These are phyloP conservation scores for Jordanella pulchra DNA, from an alignment of 2,797 vertebrate species.

Conservation along the genomic window DNA sequence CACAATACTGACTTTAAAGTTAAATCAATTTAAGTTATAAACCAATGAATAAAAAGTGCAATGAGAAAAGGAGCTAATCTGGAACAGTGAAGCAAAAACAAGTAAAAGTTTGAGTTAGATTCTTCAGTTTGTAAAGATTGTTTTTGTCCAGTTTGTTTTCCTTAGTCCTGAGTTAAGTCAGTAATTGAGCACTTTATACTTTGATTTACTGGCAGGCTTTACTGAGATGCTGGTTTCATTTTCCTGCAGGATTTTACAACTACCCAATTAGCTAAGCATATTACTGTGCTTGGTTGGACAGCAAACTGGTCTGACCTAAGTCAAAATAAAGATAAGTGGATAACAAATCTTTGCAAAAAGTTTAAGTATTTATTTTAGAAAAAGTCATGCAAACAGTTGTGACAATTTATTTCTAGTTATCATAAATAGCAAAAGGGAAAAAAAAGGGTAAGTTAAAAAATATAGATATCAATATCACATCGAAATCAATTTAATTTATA, in stretches of 20 bases:
- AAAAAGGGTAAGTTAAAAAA: not conserved
- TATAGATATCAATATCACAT: not conserved
- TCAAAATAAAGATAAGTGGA: not conserved
- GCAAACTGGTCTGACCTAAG: no score
- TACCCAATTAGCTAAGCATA: not conserved
- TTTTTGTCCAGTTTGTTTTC: not conserved
- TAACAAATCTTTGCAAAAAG: not conserved
- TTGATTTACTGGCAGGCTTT: not conserved
- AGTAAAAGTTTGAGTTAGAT: no score
- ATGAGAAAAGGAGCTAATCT: not conserved
- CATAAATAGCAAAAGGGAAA: no score
- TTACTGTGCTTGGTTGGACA: no score
- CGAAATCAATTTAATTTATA: no score
- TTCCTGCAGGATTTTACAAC: not conserved
- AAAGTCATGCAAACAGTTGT: no score
- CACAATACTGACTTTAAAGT: not conserved
- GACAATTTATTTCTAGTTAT: no score
- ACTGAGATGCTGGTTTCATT: not conserved
- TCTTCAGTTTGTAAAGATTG: not conserved
- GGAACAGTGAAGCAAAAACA: no score
- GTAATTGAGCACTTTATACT: not conserved
- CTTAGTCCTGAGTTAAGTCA: not conserved
- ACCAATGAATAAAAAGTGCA: not conserved
- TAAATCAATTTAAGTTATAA: no score
- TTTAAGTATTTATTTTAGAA: no score